Percentiles rank a stretch among this genome's conserved stretches.
Conservation (phyloP, 2,113 vertebrate species). For the Motacilla alba region DNA sequence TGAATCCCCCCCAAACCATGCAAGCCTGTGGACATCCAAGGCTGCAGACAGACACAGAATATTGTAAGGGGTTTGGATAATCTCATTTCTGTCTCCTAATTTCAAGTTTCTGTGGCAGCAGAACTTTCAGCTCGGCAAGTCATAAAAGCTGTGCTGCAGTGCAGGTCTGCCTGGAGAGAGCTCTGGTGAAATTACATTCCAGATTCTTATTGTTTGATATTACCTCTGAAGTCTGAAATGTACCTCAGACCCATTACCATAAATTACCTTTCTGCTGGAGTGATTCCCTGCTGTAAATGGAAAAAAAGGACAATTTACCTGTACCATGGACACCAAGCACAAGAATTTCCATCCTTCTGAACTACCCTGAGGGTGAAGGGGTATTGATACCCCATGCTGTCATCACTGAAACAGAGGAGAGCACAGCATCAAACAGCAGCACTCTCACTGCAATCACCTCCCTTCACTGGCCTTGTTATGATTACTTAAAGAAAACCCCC, state of each 20-base stretch:
- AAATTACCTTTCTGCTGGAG: slow-evolving; percentile 27
- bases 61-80: background rate
- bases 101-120: background rate
- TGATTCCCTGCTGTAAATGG: background rate
- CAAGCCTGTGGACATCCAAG: fast-evolving
- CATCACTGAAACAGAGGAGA: slow-evolving; percentile 83
- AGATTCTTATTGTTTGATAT: slow-evolving; percentile 4
- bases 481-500: background rate
- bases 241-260: background rate
- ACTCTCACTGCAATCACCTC: background rate
- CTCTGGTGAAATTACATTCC: slow-evolving; percentile 25
- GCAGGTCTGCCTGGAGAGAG: background rate
- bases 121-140: background rate
- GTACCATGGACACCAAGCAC: slow-evolving; percentile 98
- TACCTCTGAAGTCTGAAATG: background rate
- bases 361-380: slow-evolving; percentile 95
- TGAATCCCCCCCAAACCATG: background rate
- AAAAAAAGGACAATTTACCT: slow-evolving; percentile 77
- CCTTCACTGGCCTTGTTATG: background rate
- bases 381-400: slow-evolving; percentile 98
- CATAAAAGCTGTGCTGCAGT: background rate
- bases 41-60: background rate
- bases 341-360: slow-evolving; percentile 94
- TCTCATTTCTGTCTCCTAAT: background rate
- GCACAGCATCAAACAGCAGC: slow-evolving; percentile 6